phyloP scores from a whole-genome alignment of 2,888 invertebrate genomes.

The Lacanobia wlatinum region DNA sequence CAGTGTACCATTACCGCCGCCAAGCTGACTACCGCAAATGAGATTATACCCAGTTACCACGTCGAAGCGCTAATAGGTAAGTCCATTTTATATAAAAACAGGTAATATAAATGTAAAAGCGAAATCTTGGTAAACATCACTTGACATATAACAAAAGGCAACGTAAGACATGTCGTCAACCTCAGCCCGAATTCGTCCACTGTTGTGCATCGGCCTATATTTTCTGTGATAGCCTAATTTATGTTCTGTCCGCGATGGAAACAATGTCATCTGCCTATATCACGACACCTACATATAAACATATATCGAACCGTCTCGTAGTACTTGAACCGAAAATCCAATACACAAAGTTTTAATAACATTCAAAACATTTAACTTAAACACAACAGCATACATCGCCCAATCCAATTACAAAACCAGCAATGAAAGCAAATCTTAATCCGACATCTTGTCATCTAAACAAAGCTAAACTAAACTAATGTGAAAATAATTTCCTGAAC shows the following conservation, averaged over 20 bases:
- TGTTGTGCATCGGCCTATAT: background rate
- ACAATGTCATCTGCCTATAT: background rate
- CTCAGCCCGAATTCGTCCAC: background rate
- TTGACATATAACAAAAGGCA: background rate
- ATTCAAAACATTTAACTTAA: background rate
- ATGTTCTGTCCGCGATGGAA: background rate
- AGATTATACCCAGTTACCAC: conserved; percentile 87
- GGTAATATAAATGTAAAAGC: background rate
- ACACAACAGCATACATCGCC: background rate
- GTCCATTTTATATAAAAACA: conserved; percentile 51
- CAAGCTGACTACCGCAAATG: conserved; percentile 91
- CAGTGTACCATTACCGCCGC: conserved; percentile 86
- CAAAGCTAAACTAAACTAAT: conserved; percentile 65
- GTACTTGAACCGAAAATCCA: background rate
- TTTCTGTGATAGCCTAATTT: background rate
- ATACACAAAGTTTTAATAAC: background rate
- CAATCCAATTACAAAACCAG: conserved; percentile 20
- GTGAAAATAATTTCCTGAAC: conserved; percentile 78
- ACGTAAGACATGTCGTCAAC: background rate
- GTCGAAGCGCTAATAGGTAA: conserved; percentile 90
- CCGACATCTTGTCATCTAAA: conserved; percentile 47
- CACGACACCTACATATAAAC: background rate
- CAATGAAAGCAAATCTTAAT: conserved; percentile 41
- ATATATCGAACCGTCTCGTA: background rate
- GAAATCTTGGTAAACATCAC: background rate